Percentiles rank a stretch among this genome's conserved stretches.
Evolutionary conservation across 2,113 vertebrate species (phyloP).

Genomic region (Etia nguti): DNA sequence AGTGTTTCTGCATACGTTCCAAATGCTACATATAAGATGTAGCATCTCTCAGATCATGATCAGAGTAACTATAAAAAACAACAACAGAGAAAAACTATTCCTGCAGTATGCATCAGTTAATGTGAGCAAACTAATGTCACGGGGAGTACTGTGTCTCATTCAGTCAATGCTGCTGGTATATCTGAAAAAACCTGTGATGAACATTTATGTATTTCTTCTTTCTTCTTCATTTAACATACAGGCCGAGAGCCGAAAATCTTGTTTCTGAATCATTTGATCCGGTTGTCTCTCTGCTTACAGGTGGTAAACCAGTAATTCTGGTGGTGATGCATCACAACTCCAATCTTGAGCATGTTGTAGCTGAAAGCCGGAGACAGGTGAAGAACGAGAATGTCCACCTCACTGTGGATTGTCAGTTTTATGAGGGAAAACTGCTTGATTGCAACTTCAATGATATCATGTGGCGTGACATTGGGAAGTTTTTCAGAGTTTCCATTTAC

Average conservation of each 20-base stretch:
- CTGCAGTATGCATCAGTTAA: not conserved
- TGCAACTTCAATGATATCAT: not conserved
- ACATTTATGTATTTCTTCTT: not conserved
- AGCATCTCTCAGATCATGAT: no score
- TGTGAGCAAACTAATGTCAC: not conserved
- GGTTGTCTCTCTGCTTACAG: not conserved
- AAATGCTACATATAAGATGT: no score
- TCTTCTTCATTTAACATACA: not conserved
- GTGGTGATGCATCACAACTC: slow-evolving; percentile 43
- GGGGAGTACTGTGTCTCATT: not conserved
- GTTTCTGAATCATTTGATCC: not conserved
- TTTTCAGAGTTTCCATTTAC: not conserved
- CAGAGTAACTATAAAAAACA: not conserved
- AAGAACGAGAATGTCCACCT: not conserved
- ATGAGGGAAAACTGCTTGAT: not conserved
- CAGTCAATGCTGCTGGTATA: not conserved
- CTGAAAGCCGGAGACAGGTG: not conserved
- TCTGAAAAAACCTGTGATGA: not conserved
- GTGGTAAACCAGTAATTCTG: not conserved
- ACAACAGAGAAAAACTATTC: not conserved
- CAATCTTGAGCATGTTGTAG: rapidly evolving
- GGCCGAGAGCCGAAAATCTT: not conserved
- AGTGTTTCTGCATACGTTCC: no score
- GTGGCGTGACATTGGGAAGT: rapidly evolving
- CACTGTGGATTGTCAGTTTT: slow-evolving; percentile 29